Evolutionary conservation across 2,888 invertebrate species (phyloP).

Genomic region (Bruchidius siliquastri): DNA sequence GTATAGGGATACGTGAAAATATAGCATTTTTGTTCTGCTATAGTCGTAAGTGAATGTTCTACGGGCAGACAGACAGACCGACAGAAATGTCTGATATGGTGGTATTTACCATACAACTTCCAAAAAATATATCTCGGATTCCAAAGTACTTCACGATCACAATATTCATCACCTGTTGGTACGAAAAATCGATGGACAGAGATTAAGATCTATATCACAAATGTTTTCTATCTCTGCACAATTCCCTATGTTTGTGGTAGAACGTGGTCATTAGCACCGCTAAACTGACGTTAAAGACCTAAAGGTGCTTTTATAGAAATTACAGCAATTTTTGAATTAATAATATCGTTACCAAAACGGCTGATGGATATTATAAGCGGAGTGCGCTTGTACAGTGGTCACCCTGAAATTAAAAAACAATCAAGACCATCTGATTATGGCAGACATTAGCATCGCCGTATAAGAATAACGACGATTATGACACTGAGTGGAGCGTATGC

Average conservation of each 20-base stretch:
- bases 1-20: too few relatives aligned
- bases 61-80: too few relatives aligned
- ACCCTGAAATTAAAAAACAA: conserved; percentile 21
- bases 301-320: not conserved
- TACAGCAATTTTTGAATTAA: not conserved
- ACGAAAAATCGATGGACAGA: too few relatives aligned
- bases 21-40: too few relatives aligned
- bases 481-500: not conserved
- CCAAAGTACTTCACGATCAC: too few relatives aligned
- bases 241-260: not conserved
- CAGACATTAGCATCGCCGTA: conserved; percentile 18
- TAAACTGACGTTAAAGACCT: not conserved
- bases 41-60: too few relatives aligned
- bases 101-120: too few relatives aligned
- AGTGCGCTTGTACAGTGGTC: not conserved
- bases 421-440: conserved; percentile 24
- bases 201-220: not conserved
- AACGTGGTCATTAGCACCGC: not conserved
- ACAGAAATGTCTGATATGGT: too few relatives aligned
- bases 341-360: not conserved
- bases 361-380: not conserved
- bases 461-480: not conserved
- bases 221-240: not conserved
- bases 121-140: too few relatives aligned
- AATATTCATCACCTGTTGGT: too few relatives aligned